Conservation (phyloP, 2,113 vertebrate genomes). For the Speoplatyrhinus poulsoni region DNA sequence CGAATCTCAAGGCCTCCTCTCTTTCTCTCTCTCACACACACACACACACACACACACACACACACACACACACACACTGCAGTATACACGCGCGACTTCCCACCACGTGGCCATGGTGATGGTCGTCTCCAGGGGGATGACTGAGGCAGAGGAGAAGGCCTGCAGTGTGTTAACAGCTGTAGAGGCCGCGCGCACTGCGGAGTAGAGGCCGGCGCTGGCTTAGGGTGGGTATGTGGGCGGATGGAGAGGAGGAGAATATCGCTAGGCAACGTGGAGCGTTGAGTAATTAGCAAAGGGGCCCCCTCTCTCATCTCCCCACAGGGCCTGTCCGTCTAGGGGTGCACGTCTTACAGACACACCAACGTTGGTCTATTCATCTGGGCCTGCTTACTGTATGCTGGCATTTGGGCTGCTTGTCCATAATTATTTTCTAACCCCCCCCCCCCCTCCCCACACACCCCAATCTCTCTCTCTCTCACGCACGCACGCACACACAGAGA, state of each 20-base stretch:
- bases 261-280: slow-evolving; percentile 45
- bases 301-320: slow-evolving; percentile 35
- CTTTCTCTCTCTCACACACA: neutral
- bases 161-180: too few species aligned
- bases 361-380: slow-evolving; percentile 21
- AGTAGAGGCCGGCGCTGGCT: too few species aligned
- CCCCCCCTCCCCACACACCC: neutral
- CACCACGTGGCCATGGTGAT: slow-evolving; percentile 59
- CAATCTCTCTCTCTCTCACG: too few species aligned
- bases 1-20: slow-evolving; percentile 28
- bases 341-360: slow-evolving; percentile 44
- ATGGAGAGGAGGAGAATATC: slow-evolving; percentile 28
- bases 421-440: slow-evolving; percentile 20
- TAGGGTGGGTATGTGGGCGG: too few species aligned
- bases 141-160: slow-evolving; percentile 28
- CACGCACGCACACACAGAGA: neutral
- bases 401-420: slow-evolving; percentile 10
- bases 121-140: slow-evolving; percentile 19
- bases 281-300: slow-evolving; percentile 64
- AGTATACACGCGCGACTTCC: slow-evolving; percentile 20
- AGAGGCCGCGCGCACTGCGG: too few species aligned
- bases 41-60: too few species aligned
- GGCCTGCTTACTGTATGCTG: neutral
- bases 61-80: too few species aligned
- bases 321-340: slow-evolving; percentile 35